Conservation (phyloP, 2,797 vertebrate species). For the Danio tinwini region DNA sequence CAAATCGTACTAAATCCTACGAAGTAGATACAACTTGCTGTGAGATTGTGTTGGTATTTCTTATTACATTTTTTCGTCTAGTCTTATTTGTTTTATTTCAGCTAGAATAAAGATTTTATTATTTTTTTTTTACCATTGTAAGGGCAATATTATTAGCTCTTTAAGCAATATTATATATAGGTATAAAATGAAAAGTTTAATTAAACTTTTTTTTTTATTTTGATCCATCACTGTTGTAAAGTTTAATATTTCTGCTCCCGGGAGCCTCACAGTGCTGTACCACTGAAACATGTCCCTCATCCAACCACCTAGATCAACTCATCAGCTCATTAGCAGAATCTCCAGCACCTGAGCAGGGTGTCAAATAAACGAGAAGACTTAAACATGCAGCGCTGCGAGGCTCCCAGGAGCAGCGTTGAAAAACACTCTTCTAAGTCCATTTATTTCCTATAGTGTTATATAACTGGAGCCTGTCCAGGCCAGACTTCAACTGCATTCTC, state of each 20-base stretch:
- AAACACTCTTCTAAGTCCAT: neutral
- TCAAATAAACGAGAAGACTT: slow-evolving; percentile 2
- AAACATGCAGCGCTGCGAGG: slow-evolving; percentile 12
- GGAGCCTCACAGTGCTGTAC: neutral
- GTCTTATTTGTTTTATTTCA: no score
- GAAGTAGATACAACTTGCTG: no score
- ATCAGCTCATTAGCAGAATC: slow-evolving; percentile 16
- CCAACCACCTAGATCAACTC: neutral
- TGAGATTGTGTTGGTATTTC: no score
- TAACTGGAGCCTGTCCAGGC: slow-evolving; percentile 45
- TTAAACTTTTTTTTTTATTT: no score
- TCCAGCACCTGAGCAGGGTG: neutral
- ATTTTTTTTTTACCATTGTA: no score
- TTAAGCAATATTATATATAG: no score
- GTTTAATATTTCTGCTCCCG: slow-evolving; percentile 7
- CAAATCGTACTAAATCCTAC: no score
- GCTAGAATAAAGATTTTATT: no score
- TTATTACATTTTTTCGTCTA: no score
- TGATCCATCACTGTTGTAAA: neutral
- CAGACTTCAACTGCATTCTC: slow-evolving; percentile 26
- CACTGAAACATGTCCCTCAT: neutral
- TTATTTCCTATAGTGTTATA: slow-evolving; percentile 6
- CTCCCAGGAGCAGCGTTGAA: neutral
- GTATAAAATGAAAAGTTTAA: neutral
- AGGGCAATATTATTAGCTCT: no score